Evolutionary conservation across 2,113 vertebrate genomes (phyloP).

Genomic region (Apteryx mantelli): DNA sequence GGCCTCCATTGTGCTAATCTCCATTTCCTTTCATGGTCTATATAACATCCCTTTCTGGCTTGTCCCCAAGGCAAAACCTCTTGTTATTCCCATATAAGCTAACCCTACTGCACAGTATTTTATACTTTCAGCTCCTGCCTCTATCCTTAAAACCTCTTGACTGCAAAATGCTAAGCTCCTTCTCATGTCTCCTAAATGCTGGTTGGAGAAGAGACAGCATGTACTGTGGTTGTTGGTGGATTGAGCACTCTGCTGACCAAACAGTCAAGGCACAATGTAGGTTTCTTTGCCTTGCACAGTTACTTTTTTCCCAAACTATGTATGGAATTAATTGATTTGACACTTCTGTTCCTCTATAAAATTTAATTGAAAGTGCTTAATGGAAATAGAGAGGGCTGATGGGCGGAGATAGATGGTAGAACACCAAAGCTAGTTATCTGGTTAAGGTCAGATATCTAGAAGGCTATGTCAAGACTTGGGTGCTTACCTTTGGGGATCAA

Average conservation of each 20-base stretch:
- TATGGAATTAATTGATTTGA: not conserved
- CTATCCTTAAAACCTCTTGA: not conserved
- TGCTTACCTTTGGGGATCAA: not conserved
- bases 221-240: rapidly evolving
- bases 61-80: not conserved
- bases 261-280: not conserved
- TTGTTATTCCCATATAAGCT: not conserved
- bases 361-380: not conserved
- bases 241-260: not conserved
- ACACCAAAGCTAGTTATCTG: not conserved
- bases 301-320: not conserved
- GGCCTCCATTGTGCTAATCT: not conserved
- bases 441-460: not conserved
- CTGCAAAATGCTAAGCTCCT: not conserved
- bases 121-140: not conserved
- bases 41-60: not conserved
- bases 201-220: not conserved
- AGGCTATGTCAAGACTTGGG: not conserved
- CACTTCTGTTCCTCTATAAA: not conserved
- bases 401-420: not conserved
- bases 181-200: not conserved
- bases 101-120: not conserved
- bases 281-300: not conserved
- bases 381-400: not conserved
- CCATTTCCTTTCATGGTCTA: not conserved